Base-by-base conservation (phyloP, 2,113 vertebrate species). In the Daubentonia madagascariensis region DNA sequence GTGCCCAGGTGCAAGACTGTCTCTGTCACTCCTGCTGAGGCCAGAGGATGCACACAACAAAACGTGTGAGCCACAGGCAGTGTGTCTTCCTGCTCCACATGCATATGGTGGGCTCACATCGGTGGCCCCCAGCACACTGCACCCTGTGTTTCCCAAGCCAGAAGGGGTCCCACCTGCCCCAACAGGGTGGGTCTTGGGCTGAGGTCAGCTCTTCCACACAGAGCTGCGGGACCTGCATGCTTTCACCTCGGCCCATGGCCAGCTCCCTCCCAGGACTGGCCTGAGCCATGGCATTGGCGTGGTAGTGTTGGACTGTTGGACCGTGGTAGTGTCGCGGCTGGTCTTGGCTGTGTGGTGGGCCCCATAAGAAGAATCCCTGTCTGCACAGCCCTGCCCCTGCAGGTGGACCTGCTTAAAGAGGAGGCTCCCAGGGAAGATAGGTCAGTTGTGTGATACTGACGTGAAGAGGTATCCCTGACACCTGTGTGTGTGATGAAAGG, bases 251-350 rank as follows among this genome's bases (percentile, higher is more conserved):
- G 40, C 22, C 40, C 40, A 4, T 0, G 23, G 40, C 70, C 6
- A 0, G 23, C 57, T 61, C 25, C 9, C 61, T 52, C 48, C 84
- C 14, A 50, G 83, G 23, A 30, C 48, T 40, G 25, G 48, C 14
- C 10, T 40, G 22, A 70, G 48, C 16, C 52, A 8, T 8, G 17
- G 37, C 37, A 30, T 8, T 5, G n/a, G 28, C 67, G 32, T 6
- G 16, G 25, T 30, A 28, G 59, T 63, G 59, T 28, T 10, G 28
- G 59, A 23, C 50, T 73, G 3, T 17, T 22, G 28, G n/a, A 59
- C 37, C 6, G 0, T 7, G n/a, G 50, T 28, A 3, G 1, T 50
- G 20, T 9, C 22, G 22, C 9, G 35, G 3, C 17, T 25, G 37
- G 37, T 45, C 40, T 59, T 45, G 37, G 70, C 70, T 73, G 23